Evolutionary conservation across 2,888 invertebrate genomes (phyloP).

Genomic region (Heliconius erato): DNA sequence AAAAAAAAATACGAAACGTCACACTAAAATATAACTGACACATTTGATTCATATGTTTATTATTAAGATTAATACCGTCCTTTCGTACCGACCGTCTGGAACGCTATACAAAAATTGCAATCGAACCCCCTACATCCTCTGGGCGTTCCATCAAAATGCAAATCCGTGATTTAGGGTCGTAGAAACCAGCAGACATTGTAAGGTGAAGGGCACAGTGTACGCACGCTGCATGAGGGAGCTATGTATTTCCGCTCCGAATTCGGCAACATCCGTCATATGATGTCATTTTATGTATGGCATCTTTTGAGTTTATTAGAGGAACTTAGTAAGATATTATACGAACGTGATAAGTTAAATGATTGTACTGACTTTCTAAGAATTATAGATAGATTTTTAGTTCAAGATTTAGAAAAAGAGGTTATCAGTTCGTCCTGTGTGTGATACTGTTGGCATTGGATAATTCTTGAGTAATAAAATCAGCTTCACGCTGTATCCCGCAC

Average conservation of each 20-base stretch:
- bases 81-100: conserved; percentile 15
- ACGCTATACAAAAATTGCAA: conserved; percentile 11
- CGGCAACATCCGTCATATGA: conserved; percentile 58
- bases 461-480: too few relatives aligned
- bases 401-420: too few relatives aligned
- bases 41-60: conserved; percentile 8
- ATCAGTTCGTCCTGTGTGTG: too few relatives aligned
- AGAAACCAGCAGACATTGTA: conserved; percentile 41
- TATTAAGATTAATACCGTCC: conserved; percentile 4
- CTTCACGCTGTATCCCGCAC: too few relatives aligned
- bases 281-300: conserved; percentile 47
- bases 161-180: conserved; percentile 41
- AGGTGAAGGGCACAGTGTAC: conserved; percentile 62
- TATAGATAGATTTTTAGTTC: too few relatives aligned
- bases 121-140: conserved; percentile 34
- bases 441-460: too few relatives aligned
- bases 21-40: neutral
- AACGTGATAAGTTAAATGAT: neutral
- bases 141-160: conserved; percentile 32
- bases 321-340: neutral
- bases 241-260: conserved; percentile 56
- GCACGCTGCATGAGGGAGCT: conserved; percentile 56
- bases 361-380: neutral
- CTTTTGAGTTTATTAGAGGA: conserved; percentile 21
- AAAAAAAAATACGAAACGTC: neutral